phyloP scores from a whole-genome alignment of 2,888 invertebrate genomes.

The Synergus laeviventris region DNA sequence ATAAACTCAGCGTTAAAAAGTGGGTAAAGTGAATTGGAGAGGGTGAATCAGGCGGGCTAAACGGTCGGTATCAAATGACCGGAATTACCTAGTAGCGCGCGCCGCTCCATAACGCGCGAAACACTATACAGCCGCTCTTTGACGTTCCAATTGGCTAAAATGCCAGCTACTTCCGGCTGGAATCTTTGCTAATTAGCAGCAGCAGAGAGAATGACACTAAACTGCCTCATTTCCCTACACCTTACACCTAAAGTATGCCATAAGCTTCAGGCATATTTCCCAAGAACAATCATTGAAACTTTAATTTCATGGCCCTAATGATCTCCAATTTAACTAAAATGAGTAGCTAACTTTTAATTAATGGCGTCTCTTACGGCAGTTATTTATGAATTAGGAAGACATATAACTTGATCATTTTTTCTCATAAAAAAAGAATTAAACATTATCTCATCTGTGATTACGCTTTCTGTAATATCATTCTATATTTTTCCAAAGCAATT shows the following conservation, averaged over 20 bases:
- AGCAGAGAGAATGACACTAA: slow-evolving; percentile 41
- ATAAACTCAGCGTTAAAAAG: slow-evolving; percentile 7
- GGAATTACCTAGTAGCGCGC: slow-evolving; percentile 51
- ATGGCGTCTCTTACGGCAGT: too few relatives aligned
- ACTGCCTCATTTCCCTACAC: slow-evolving; percentile 21
- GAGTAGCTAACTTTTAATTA: too few relatives aligned
- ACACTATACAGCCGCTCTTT: slow-evolving; percentile 51
- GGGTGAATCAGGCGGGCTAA: slow-evolving; percentile 34
- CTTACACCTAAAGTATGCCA: neutral
- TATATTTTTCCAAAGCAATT: too few relatives aligned
- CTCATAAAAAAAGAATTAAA: too few relatives aligned
- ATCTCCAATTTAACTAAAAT: neutral
- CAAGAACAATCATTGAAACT: neutral
- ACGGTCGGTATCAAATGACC: slow-evolving; percentile 37
- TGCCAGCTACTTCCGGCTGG: slow-evolving; percentile 55
- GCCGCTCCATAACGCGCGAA: slow-evolving; percentile 55
- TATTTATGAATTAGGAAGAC: too few relatives aligned
- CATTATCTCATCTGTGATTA: too few relatives aligned
- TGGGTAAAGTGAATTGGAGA: slow-evolving; percentile 19
- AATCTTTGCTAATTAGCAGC: slow-evolving; percentile 63
- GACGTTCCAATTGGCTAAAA: slow-evolving; percentile 60
- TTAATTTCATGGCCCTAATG: neutral
- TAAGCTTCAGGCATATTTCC: neutral
- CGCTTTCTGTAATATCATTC: too few relatives aligned
- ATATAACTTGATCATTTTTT: too few relatives aligned